Percentiles rank a stretch among this genome's conserved stretches.
These are phyloP conservation scores for Caenorhabditis wallacei DNA, from an alignment of 2,888 invertebrate genomes.

Conservation along the genomic window DNA sequence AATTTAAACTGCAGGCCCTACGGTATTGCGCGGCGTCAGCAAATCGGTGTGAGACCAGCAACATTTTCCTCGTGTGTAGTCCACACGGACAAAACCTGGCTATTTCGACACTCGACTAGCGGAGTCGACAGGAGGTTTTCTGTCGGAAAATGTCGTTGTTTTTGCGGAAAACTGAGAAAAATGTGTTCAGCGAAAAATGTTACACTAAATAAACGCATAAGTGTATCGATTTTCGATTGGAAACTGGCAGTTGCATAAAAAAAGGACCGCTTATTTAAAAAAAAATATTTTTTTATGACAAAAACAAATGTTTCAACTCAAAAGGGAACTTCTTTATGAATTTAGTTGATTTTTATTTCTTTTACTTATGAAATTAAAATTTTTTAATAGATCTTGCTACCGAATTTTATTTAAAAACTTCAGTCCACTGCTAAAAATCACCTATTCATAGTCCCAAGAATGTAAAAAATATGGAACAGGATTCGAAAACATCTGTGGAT, in stretches of 20 bases:
- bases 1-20: constrained; percentile 64
- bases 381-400: too few relatives aligned
- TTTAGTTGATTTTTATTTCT: too few relatives aligned
- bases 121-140: constrained; percentile 22
- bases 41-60: constrained; percentile 65
- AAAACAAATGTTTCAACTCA: too few relatives aligned
- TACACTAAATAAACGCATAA: constrained; percentile 43
- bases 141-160: constrained; percentile 21
- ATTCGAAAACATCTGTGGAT: constrained; percentile 70
- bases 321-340: too few relatives aligned
- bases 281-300: too few relatives aligned
- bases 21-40: constrained; percentile 72
- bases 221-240: constrained; percentile 38
- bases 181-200: constrained; percentile 41
- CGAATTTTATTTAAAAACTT: too few relatives aligned
- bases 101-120: constrained; percentile 29
- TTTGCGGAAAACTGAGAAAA: constrained; percentile 42
- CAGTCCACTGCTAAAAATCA: neutral
- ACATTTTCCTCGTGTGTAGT: constrained; percentile 37
- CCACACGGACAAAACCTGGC: constrained; percentile 51
- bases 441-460: constrained; percentile 73
- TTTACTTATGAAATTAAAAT: too few relatives aligned
- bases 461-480: constrained; percentile 74
- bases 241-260: neutral
- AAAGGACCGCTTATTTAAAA: too few relatives aligned